phyloP scores from a whole-genome alignment of 2,113 vertebrate species.

The Plotosus lineatus region DNA sequence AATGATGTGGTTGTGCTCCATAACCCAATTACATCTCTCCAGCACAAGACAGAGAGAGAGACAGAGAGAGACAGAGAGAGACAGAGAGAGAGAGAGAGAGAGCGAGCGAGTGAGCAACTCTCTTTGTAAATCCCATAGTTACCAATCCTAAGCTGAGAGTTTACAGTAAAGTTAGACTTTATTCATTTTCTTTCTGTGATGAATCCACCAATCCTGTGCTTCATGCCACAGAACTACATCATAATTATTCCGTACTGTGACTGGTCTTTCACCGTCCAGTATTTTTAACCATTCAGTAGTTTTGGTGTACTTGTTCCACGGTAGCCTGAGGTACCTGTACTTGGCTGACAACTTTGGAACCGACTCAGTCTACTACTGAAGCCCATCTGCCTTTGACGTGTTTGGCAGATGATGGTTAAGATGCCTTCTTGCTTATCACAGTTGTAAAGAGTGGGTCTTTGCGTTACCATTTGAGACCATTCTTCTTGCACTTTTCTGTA shows the following conservation, averaged over 20 bases:
- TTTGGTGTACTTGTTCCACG: background rate
- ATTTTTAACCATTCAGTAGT: background rate
- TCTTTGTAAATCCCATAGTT: slow-evolving; percentile 77
- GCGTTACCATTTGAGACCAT: background rate
- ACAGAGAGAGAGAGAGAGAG: slow-evolving; percentile 74
- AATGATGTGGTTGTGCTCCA: slow-evolving; percentile 78
- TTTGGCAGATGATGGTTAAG: too few species aligned
- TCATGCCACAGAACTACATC: background rate
- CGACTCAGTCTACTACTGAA: background rate
- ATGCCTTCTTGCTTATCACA: background rate
- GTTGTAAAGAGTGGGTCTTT: background rate
- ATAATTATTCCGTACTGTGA: background rate
- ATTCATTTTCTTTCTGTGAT: slow-evolving; percentile 66
- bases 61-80: slow-evolving; percentile 75
- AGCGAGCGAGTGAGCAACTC: slow-evolving; percentile 74
- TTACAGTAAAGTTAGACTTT: slow-evolving; percentile 70
- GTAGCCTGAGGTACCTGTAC: background rate
- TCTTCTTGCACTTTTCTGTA: background rate
- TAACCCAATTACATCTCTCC: slow-evolving; percentile 80
- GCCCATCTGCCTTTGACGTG: background rate
- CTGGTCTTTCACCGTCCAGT: background rate
- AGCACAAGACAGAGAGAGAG: slow-evolving; percentile 73
- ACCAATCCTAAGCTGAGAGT: slow-evolving; percentile 72
- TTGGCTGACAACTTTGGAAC: background rate
- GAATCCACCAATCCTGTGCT: slow-evolving; percentile 38